A percentile compares a stretch with the other conserved stretches of the same genome.
These are phyloP conservation scores for Erebia aethiops DNA, from an alignment of 2,888 invertebrate genomes.

Conservation along the genomic window DNA sequence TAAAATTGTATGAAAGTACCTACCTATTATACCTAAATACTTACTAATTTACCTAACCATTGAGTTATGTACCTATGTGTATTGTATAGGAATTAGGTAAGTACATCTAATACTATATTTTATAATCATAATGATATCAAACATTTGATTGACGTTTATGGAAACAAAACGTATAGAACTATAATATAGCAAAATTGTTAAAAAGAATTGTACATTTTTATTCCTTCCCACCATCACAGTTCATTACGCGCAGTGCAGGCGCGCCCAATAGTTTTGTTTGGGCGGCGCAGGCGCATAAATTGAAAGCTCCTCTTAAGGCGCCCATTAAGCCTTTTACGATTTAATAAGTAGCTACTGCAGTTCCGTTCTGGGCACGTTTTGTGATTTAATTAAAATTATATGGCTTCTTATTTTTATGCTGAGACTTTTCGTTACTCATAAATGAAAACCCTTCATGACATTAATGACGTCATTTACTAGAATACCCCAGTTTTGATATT, in stretches of 20 bases:
- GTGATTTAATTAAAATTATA: conserved; percentile 56
- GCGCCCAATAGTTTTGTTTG: conserved; percentile 11
- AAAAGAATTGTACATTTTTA: neutral
- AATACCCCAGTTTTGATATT: neutral
- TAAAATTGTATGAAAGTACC: no score
- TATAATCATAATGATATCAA: no score
- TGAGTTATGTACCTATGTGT: no score
- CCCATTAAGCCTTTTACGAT: conserved; percentile 64
- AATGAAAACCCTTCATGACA: neutral
- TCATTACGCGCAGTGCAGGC: conserved; percentile 15
- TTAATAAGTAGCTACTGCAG: conserved; percentile 48
- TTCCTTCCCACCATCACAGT: neutral
- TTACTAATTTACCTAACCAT: no score
- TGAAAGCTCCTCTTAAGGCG: conserved; percentile 45
- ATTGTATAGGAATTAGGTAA: no score
- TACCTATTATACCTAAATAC: no score
- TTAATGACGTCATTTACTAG: neutral
- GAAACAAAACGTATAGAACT: no score
- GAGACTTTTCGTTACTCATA: neutral
- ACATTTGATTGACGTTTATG: no score
- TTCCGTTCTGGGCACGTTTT: conserved; percentile 53
- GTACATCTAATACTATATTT: no score
- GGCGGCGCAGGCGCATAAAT: conserved; percentile 26
- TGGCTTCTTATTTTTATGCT: conserved; percentile 33
- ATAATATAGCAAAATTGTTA: no score